Conservation (phyloP, 2,113 vertebrate species). For the Rattus rattus region DNA sequence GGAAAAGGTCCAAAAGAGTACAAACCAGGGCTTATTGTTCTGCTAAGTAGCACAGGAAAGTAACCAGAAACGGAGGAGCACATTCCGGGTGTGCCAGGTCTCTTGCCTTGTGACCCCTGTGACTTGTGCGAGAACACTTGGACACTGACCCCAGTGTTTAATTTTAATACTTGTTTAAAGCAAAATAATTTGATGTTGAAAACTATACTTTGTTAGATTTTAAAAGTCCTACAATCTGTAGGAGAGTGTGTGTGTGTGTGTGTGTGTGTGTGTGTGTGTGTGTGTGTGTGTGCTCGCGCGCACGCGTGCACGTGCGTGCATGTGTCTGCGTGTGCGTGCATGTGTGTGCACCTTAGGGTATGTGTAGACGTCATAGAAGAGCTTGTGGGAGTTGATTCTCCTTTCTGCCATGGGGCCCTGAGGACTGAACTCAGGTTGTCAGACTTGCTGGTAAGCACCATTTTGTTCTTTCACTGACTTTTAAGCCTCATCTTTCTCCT, state of each 20-base stretch:
- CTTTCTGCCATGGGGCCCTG: neutral
- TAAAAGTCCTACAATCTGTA: neutral
- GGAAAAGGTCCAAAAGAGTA: slow-evolving; percentile 73
- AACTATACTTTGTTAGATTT: slow-evolving; percentile 20
- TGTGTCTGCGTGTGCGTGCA: neutral
- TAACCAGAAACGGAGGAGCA: slow-evolving; percentile 71
- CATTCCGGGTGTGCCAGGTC: slow-evolving; percentile 28
- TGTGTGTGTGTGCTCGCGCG: neutral
- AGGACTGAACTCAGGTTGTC: neutral
- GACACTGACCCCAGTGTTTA: slow-evolving; percentile 65
- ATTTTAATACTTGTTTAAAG: slow-evolving; percentile 40
- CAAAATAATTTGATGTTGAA: slow-evolving; percentile 56
- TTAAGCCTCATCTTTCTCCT: slow-evolving; percentile 41
- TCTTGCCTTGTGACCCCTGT: neutral
- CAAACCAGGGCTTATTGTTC: slow-evolving; percentile 68
- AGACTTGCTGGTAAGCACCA: neutral
- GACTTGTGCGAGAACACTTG: slow-evolving; percentile 27
- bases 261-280: neutral
- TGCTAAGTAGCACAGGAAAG: slow-evolving; percentile 79
- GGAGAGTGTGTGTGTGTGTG: neutral
- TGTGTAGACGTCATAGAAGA: neutral
- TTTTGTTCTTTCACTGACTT: neutral
- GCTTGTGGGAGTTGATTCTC: neutral
- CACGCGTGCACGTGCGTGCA: neutral
- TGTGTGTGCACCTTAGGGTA: neutral